Conservation (phyloP, 2,113 vertebrate genomes). For the Parus major region DNA sequence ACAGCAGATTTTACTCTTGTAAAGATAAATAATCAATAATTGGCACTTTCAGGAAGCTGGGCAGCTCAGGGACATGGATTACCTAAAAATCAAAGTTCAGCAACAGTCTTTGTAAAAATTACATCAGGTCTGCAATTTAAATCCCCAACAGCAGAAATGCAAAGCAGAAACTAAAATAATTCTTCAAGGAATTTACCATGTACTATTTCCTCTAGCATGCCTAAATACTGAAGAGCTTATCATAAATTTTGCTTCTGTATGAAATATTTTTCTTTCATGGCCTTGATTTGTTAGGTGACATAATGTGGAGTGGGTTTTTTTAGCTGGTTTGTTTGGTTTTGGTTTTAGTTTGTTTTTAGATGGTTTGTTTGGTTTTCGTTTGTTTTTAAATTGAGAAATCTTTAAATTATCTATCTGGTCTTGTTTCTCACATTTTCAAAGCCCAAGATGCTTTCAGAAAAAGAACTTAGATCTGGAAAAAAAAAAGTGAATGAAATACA, state of each 20-base stretch:
- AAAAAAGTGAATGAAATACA: background rate
- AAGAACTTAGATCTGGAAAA: background rate
- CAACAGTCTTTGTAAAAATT: background rate
- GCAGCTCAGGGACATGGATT: background rate
- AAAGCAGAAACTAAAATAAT: conserved; percentile 8
- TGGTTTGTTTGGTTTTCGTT: background rate
- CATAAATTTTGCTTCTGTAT: background rate
- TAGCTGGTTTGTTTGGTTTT: background rate
- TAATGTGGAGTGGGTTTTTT: fast-evolving
- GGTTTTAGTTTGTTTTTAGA: background rate
- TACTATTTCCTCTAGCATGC: background rate
- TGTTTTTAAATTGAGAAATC: background rate
- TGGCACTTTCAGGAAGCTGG: background rate
- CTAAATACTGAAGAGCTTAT: background rate
- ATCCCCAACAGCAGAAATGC: background rate
- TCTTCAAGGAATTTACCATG: background rate
- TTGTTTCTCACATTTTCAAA: conserved; percentile 4
- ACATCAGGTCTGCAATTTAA: background rate
- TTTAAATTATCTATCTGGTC: background rate
- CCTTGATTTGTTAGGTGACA: background rate
- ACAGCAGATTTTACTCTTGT: background rate
- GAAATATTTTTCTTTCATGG: background rate
- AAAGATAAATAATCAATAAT: background rate
- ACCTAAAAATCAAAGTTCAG: background rate
- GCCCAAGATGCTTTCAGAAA: background rate